Base-by-base conservation (phyloP, 35 echinoderm and acorn worm genomes). In the Anneissia japonica region DNA sequence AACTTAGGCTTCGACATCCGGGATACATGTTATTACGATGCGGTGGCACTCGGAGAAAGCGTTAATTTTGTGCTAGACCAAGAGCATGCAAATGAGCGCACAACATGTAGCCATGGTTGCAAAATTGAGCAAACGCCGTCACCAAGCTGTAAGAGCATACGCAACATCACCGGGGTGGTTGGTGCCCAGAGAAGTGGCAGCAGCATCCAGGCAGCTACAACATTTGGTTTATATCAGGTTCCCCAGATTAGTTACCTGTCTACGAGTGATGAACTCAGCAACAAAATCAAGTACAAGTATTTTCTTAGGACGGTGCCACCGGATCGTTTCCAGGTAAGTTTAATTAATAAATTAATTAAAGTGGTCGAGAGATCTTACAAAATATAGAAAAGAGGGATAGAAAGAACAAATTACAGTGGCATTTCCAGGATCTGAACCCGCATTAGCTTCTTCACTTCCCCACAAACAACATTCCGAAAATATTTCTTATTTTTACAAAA, bases 181-280 rank as follows among this genome's bases (percentile, higher is more conserved):
- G 91, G 91, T 75, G 45, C 91, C 11, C 32, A 81, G 40, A 79
- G 81, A 23, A 93, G 91, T 76, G 38, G 83, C 14, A 39, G 46
- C 32, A 93, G 86, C 72, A 72, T 88, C 3, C 74, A 46, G 26
- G 91, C 82, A 6, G 79, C 72, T 0, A 77, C 16, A 0, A 30
- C 76, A 0, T 40, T 82, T 0, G 87, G 87, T 72, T 29, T 93
- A 35, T 86, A 76, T 38, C 35, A 86, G 36, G 40, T 89, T 19
- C 80, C 91, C 4, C 74, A 80, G 38, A 81, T 93, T 6, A 85
- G 74, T 37, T 93, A 81, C 75, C 72, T 83, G 3, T 74, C 91
- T 5, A 93, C 92, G 6, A 93, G 92, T 64, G 92, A 90, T 41
- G 87, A 93, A 79, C 74, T 93, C 0, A 86, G 87, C 36, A 74